Conservation (phyloP, 2,113 vertebrate genomes). For the Kobus ellipsiprymnus region DNA sequence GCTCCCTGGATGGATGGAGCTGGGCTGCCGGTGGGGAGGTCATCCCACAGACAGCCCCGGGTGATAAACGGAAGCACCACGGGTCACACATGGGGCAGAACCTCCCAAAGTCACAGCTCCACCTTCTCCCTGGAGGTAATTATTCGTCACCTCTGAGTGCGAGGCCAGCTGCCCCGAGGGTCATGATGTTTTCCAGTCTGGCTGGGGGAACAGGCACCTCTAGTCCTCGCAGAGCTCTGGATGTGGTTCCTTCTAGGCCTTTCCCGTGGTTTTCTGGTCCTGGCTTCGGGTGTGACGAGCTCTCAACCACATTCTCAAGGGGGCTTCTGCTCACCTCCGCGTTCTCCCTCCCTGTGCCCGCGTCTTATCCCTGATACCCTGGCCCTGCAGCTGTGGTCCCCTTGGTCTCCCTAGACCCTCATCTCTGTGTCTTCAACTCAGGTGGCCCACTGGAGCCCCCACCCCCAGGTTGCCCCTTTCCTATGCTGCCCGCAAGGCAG, state of each 20-base stretch:
- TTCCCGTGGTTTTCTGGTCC: neutral
- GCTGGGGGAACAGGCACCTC: neutral
- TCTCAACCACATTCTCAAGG: neutral
- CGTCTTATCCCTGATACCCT: neutral
- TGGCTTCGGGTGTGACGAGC: too few relatives aligned
- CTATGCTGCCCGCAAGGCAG: neutral
- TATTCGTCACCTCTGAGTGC: accelerated
- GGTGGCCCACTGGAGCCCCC: neutral
- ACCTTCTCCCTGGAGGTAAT: neutral
- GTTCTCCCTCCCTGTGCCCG: neutral
- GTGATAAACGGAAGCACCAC: accelerated
- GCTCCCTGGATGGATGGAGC: too few relatives aligned
- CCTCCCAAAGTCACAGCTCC: neutral
- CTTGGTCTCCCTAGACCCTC: neutral
- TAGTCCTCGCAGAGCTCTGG: neutral
- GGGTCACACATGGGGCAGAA: accelerated
- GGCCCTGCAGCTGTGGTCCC: neutral
- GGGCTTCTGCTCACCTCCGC: neutral
- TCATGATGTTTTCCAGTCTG: accelerated
- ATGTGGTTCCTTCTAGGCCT: neutral
- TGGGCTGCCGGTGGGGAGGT: neutral
- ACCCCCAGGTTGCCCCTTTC: neutral
- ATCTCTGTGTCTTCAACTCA: neutral
- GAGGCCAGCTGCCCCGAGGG: accelerated
- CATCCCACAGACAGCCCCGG: neutral